Base-by-base conservation (phyloP, 2,888 invertebrate genomes). In the Schrankia costaestrigalis region DNA sequence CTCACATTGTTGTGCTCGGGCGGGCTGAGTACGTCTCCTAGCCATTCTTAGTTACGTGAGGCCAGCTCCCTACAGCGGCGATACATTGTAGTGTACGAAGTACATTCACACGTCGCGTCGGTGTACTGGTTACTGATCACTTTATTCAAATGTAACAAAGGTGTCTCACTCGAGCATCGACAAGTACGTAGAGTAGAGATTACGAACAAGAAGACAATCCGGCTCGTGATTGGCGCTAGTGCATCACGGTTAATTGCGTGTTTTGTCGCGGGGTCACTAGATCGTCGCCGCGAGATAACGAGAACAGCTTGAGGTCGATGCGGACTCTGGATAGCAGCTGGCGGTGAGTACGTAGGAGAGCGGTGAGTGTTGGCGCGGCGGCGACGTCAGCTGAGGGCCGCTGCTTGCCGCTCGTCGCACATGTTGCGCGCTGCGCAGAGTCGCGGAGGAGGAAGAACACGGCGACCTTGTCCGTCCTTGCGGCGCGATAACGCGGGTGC, bases 381-480 rank as follows among this genome's bases (percentile, higher is more conserved):
- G 26, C 11, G 7, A 6, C 11, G 11, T n/a, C 11, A 21, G 10
- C 2, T 8, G 7, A 11, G 19, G 10, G 10, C 0, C 17, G 26
- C 3, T 14, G 14, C 48, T 26, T 11, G 33, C 25, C 6, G 6
- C 8, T 12, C 5, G 11, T 10, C 5, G 9, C 7, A 5, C 2
- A 12, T 26, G 14, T 11, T 11, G 24, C 23, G 24, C 25, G 35
- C 26, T 30, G 38, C 24, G 41, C 33, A 38, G 35, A 35, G 28
- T 38, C 26, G 31, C 38, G 30, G n/a, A 46, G 13, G 33, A 63
- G 69, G 68, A 63, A 66, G 71, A 63, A 56, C 54, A 34, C 43
- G 46, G 31, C 74, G 81, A 82, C 85, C 81, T 85, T 84, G 70
- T 39, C 51, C 78, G 85, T 79, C 85, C 85, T 84, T 79, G 80